Percentiles rank a stretch among this genome's conserved stretches.
These are phyloP conservation scores for Elephantulus edwardii DNA, from an alignment of 2,113 vertebrate genomes.

Conservation along the genomic window DNA sequence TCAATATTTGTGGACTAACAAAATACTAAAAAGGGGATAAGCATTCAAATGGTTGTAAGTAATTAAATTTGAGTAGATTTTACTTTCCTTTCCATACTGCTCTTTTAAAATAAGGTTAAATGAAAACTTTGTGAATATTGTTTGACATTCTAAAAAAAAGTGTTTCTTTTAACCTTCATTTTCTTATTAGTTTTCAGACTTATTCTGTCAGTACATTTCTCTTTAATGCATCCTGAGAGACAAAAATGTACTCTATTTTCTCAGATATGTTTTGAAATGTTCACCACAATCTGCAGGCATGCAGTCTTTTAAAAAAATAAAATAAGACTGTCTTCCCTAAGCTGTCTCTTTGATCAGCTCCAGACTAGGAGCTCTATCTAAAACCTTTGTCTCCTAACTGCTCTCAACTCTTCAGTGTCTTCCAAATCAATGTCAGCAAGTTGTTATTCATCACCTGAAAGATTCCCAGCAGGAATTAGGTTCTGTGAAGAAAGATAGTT, in stretches of 20 bases:
- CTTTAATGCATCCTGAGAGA: constrained; percentile 26
- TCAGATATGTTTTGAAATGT: constrained; percentile 39
- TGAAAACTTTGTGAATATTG: constrained; percentile 30
- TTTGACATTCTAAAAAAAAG: constrained; percentile 36
- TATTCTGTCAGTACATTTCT: constrained; percentile 28
- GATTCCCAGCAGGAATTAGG: background rate
- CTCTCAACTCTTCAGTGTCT: background rate
- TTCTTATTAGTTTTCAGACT: constrained; percentile 56
- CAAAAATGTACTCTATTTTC: constrained; percentile 52
- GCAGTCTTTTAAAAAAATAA: background rate
- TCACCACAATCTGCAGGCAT: constrained; percentile 25
- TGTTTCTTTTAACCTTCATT: constrained; percentile 60
- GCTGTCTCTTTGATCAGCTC: constrained; percentile 22
- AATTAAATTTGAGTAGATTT: constrained; percentile 57
- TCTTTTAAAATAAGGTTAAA: constrained; percentile 47
- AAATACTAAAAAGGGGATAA: constrained; percentile 40
- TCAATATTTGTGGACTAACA: constrained; percentile 51
- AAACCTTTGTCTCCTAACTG: constrained; percentile 1
- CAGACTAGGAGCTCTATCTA: background rate
- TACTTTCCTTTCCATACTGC: constrained; percentile 40
- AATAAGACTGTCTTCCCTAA: background rate
- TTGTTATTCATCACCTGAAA: background rate
- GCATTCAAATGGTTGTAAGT: constrained; percentile 46
- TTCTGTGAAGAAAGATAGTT: background rate
- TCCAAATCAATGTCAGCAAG: constrained; percentile 15